Evolutionary conservation across 2,113 vertebrate species (phyloP).

Genomic region (Gavialis gangeticus): DNA sequence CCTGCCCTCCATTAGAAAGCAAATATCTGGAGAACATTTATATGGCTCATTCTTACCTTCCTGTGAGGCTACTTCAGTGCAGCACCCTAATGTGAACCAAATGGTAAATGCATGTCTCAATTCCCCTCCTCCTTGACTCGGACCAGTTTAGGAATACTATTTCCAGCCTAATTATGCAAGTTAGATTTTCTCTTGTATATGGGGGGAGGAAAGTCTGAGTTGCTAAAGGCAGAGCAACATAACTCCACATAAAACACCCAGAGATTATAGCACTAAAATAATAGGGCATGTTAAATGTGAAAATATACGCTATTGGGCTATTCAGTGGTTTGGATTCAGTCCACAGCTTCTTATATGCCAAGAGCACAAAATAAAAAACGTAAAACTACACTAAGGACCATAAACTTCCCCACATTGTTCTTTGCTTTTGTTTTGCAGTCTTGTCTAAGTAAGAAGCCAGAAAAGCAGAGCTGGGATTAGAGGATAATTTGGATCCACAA

Average conservation of each 20-base stretch:
- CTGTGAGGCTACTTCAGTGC: not conserved
- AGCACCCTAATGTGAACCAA: conserved; percentile 41
- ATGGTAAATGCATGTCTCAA: not conserved
- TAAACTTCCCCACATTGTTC: conserved; percentile 3
- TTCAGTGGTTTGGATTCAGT: conserved; percentile 65
- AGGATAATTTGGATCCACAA: conserved; percentile 53
- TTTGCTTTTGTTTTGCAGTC: conserved; percentile 56
- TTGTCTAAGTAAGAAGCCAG: conserved; percentile 38
- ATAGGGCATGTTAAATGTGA: conserved; percentile 42
- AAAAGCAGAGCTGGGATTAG: conserved; percentile 40
- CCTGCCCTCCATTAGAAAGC: not conserved
- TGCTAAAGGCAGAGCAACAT: conserved; percentile 27
- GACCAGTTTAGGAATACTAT: conserved; percentile 36
- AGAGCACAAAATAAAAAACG: conserved; percentile 20
- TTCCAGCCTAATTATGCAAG: conserved; percentile 8
- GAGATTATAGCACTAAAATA: conserved; percentile 47
- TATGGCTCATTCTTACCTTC: conserved; percentile 4
- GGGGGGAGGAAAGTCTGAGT: conserved; percentile 30
- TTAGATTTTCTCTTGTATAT: conserved; percentile 5
- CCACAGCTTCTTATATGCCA: conserved; percentile 52
- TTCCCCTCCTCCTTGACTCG: conserved; percentile 30
- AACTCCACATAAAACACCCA: conserved; percentile 24
- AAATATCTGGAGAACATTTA: not conserved
- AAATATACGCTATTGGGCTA: conserved; percentile 22
- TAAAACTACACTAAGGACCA: conserved; percentile 22